phyloP scores from a whole-genome alignment of 2,888 invertebrate genomes.

The Syrista parreyssii region DNA sequence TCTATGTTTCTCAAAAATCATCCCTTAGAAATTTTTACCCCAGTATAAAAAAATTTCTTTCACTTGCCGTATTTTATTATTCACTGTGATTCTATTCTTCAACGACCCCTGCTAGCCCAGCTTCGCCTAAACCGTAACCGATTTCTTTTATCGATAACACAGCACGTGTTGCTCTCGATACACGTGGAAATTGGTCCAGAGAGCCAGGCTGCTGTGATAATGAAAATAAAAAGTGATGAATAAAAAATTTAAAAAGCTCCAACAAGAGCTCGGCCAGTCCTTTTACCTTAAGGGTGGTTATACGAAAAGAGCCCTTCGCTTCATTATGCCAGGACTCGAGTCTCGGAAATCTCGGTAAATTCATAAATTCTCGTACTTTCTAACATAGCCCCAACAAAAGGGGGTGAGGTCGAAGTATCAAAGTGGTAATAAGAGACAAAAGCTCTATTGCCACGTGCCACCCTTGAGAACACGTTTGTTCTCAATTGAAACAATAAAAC shows the following conservation, averaged over 20 bases:
- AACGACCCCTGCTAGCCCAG: not conserved
- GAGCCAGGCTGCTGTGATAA: not conserved
- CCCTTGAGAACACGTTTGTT: not conserved
- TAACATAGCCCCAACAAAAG: not conserved
- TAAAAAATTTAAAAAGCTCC: not conserved
- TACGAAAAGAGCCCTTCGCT: not conserved
- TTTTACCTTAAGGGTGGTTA: not conserved
- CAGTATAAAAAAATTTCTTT: not conserved
- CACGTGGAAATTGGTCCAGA: not conserved
- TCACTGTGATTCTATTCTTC: not conserved
- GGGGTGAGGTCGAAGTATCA: not conserved
- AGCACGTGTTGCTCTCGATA: not conserved
- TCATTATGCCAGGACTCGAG: not conserved
- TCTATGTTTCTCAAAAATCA: not conserved
- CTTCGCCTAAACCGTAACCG: not conserved
- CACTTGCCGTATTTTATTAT: not conserved
- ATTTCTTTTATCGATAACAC: not conserved
- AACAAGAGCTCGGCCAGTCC: not conserved
- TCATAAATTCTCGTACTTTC: not conserved
- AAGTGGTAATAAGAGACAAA: not conserved
- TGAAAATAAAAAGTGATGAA: not conserved
- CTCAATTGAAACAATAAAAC: not conserved
- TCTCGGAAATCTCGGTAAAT: not conserved
- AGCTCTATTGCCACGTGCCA: not conserved
- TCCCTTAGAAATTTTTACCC: not conserved